Base-by-base conservation (phyloP, 2,888 invertebrate genomes). In the Ligdia adustata region DNA sequence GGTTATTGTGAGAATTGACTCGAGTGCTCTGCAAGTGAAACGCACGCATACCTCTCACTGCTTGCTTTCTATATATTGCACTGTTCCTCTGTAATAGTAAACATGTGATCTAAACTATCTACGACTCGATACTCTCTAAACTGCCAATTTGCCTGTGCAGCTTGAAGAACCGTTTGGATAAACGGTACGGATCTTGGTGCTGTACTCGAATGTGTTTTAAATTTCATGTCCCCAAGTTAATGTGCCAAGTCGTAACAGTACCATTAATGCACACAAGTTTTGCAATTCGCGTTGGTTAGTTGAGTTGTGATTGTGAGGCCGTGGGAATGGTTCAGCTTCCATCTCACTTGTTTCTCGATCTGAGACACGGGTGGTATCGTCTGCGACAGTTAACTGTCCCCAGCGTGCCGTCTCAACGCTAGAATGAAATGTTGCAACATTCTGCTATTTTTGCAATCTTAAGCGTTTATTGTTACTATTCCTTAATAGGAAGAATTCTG, bases 291-390 rank as follows among this genome's bases (percentile, higher is more conserved):
- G 69, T 75, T 60, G 70, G 69, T 65, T 62, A 56, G 52, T 62
- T 63, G 51, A 53, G 72, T n/a, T n/a, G n/a, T n/a, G n/a, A n/a
- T n/a, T n/a, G n/a, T n/a, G n/a, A n/a, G 84, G 82, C 82, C 87
- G 87, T 87, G 87, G 79, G 87, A 87, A 86, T 72, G 71, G 62
- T 57, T 37, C 62, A 62, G 62, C 68, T 69, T 67, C 69, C 67
- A 68, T 59, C 60, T 63, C 56, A 60, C 57, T 60, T 49, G 53
- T 58, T 51, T 47, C 52, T 53, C 9, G 52, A 31, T 50, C 47
- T 43, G 48, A 59, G 57, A 59, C 55, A 59, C 67, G 57, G 61
- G 24, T 37, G 56, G 27, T 18, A 12, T 62, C 54, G 37, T 39
- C 52, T 67, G 66, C 70, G 75, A 66, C 72, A 69, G 66, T 82